These are phyloP conservation scores for Rhinichthys klamathensis DNA, from an alignment of 2,113 vertebrate genomes.

Conservation along the genomic window DNA sequence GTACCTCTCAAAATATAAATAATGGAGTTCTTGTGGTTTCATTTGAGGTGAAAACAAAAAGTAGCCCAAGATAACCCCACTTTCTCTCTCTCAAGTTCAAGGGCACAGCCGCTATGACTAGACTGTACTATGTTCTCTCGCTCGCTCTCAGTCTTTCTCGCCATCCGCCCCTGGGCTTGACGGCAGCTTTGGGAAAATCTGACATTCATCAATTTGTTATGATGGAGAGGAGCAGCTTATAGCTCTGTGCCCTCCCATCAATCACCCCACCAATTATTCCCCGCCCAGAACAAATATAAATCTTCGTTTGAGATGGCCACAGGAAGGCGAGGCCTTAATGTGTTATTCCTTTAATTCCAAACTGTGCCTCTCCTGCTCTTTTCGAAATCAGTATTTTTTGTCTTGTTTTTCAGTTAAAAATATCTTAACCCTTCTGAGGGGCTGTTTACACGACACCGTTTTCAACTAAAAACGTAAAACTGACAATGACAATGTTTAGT, in stretches of 20 bases:
- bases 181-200: conserved; percentile 49
- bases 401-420: conserved; percentile 2
- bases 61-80: conserved; percentile 20
- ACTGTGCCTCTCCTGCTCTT: background rate
- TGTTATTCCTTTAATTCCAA: conserved; percentile 37
- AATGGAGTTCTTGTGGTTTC: conserved; percentile 28
- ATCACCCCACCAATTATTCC: conserved; percentile 48
- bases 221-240: conserved; percentile 45
- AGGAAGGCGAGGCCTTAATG: conserved; percentile 31
- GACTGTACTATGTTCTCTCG: background rate
- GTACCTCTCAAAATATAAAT: conserved; percentile 41
- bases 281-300: conserved; percentile 47
- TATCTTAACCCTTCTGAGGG: background rate
- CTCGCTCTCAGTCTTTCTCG: conserved; percentile 30
- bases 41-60: conserved; percentile 34
- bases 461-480: too few relatives aligned
- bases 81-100: conserved; percentile 32
- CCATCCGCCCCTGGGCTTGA: conserved; percentile 28
- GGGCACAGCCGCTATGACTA: conserved; percentile 23
- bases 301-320: conserved; percentile 45
- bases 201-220: conserved; percentile 56
- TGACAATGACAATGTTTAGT: too few relatives aligned
- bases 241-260: conserved; percentile 43
- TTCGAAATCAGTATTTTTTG: background rate
- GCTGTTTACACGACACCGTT: too few relatives aligned